Conservation (phyloP, 2,888 invertebrate species). For the Mythimna vitellina region DNA sequence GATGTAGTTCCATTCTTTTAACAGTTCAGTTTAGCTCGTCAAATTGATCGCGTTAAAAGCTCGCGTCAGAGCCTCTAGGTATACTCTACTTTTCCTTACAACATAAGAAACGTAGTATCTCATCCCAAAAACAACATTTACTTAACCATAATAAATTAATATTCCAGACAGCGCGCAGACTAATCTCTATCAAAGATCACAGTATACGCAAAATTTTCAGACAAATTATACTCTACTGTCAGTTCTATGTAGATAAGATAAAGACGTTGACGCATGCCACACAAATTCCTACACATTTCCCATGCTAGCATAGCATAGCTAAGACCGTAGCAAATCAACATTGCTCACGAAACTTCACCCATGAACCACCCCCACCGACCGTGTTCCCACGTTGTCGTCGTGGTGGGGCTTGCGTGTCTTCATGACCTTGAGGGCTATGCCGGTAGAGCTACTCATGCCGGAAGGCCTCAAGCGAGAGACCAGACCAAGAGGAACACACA, state of each 20-base stretch:
- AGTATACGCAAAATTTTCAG: slow-evolving; percentile 13
- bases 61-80: too few species aligned
- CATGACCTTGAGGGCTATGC: too few species aligned
- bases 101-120: background rate
- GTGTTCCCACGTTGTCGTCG: too few species aligned
- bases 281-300: slow-evolving; percentile 46
- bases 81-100: too few species aligned
- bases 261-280: slow-evolving; percentile 32
- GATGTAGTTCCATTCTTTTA: too few species aligned
- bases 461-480: too few species aligned
- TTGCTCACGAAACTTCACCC: slow-evolving; percentile 58
- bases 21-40: too few species aligned
- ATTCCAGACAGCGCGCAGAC: background rate
- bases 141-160: background rate
- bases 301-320: slow-evolving; percentile 27
- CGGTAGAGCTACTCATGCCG: too few species aligned
- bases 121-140: background rate
- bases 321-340: slow-evolving; percentile 51
- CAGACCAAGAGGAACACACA: too few species aligned
- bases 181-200: slow-evolving; percentile 15
- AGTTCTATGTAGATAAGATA: slow-evolving; percentile 30
- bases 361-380: too few species aligned
- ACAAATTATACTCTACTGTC: slow-evolving; percentile 17
- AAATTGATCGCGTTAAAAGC: too few species aligned
- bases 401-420: too few species aligned